Percentiles rank a stretch among this genome's conserved stretches.
Evolutionary conservation across 1,140 invertebrate genomes (phyloP).

Genomic region (Aphaenogaster floridana): DNA sequence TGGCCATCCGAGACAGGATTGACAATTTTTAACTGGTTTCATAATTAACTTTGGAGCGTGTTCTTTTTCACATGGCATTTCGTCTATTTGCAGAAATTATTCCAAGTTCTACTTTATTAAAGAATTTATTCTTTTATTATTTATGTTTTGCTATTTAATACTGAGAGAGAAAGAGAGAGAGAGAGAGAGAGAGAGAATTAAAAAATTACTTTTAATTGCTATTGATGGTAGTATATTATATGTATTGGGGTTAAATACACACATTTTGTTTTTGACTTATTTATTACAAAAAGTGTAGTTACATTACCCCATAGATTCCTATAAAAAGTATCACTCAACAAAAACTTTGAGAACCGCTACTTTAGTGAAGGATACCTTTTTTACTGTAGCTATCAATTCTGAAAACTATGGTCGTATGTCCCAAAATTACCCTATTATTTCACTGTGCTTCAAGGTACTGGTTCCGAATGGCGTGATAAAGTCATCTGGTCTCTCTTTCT

Average conservation of each 20-base stretch:
- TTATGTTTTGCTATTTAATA: neutral
- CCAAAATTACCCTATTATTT: conserved; percentile 58
- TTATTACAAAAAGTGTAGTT: neutral
- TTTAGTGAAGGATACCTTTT: neutral
- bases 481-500: neutral
- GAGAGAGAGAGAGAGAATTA: neutral
- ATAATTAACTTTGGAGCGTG: conserved; percentile 28
- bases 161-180: neutral
- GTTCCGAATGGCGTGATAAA: conserved; percentile 37
- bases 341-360: conserved; percentile 5
- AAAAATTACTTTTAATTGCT: neutral
- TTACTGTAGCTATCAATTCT: conserved; percentile 28
- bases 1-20: conserved; percentile 13
- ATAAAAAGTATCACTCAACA: neutral
- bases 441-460: conserved; percentile 24
- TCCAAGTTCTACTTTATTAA: neutral
- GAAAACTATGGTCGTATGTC: conserved; percentile 39
- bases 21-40: conserved; percentile 39
- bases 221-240: neutral
- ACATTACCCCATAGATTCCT: neutral
- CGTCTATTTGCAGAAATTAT: neutral
- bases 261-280: neutral
- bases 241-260: neutral
- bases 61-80: neutral
- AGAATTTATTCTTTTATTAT: conserved; percentile 6